Evolutionary conservation across 1,140 invertebrate genomes (phyloP), one percentile per base, ranked within the genome.

Genomic region (Solenopsis invicta): DNA sequence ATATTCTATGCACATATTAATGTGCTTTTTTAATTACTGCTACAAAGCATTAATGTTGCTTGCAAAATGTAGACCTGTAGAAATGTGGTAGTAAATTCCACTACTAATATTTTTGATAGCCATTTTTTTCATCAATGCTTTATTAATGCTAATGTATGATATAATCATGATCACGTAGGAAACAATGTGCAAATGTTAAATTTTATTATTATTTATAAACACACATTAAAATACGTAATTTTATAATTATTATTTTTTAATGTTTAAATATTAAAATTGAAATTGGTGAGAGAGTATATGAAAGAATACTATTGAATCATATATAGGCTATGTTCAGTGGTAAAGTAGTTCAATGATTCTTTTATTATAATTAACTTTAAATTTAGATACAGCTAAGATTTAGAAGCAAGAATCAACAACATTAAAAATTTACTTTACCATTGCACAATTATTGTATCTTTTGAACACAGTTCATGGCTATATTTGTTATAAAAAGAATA

Each of bases 31-130:
- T 80, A 52, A 74, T 18, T 87, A 87, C 52, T 52, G 18, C 59
- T 90, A 74, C 13, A 29, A 85, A 18, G 61, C 48, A 56, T 80
- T 54, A 56, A 59, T 75, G 80, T 62, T 85, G 74, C 71, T 66
- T 90, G 59, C 71, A 69, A 67, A 89, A 29, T 81, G 56, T 77
- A 56, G 64, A 75, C 76, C 10, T 34, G 29, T 82, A 74, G 37
- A 82, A 82, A 69, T 82, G 29, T 29, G 81, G 24, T 71, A 18
- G 48, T 24, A 50, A 21, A 18, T 80, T 64, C 29, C 48, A 80
- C 88, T 71, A 80, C 66, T 90, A 82, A 87, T 81, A 66, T 41
- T 71, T 86, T 90, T 72, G 62, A 41, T 86, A 54, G 24, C 52
- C 18, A 71, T 69, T 61, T 74, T 56, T 64, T 89, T 81, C 66